Base-by-base conservation (phyloP, 2,113 vertebrate genomes). In the Nothoprocta perdicaria region DNA sequence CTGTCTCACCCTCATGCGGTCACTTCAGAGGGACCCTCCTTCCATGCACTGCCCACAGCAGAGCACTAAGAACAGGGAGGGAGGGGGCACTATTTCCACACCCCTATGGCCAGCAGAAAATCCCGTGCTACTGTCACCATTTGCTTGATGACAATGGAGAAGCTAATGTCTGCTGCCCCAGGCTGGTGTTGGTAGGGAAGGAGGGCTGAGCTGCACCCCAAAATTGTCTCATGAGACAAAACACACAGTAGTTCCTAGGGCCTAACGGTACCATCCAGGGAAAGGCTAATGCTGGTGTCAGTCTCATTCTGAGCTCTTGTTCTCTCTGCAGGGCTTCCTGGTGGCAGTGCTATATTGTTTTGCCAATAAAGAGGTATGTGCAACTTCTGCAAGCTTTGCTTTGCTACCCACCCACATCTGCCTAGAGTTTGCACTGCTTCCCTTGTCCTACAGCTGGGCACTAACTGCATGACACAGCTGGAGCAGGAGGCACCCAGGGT, bases 331-430 rank as follows among this genome's bases (percentile, higher is more conserved):
- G 98, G 98, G 98, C 6, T 98, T 98, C 85, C 89, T 98, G 61
- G 98, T 98, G 53, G 97, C 98, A 1, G 97, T 98, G 61, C 97
- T 98, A 8, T 98, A 98, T 94, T 98, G 98, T 95, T 98, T 98
- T 27, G 97, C 97, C 77, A 98, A 98, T 67, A 98, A 98, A 82
- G 98, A 98, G 98, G 98, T 98, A 90, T 3, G 92, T 94, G 24
- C 45, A n/a, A 31, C 55, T 5, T 3, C 11, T 4, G 7, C 0
- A 23, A 27, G 29, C 15, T 7, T 8, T 53, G 48, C 33, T 18
- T 18, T 18, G 35, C 10, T 16, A 17, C 14, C 16, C 16, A 4
- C 35, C 33, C 26, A 12, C 53, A 6, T 57, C 29, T 57, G 29
- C 53, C 53, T 38, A 35, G 46, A 53, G 27, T 17, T 57, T 31